Evolutionary conservation across 1,140 invertebrate species (phyloP).

Genomic region (Drosophila bipectinata): DNA sequence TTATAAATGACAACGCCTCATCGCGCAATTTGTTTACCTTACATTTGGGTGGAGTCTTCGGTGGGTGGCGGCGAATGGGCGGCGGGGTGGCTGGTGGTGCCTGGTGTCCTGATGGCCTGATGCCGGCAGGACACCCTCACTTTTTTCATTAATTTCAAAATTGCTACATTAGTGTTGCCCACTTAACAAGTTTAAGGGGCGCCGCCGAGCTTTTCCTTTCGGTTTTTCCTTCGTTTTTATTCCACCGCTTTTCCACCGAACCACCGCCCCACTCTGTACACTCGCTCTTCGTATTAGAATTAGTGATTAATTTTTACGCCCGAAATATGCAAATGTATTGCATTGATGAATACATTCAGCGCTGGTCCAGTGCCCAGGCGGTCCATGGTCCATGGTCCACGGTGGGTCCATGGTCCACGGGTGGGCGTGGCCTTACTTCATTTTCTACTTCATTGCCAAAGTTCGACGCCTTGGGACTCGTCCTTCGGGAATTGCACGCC

Average conservation of each 20-base stretch:
- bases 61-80: too few species aligned
- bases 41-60: slow-evolving; percentile 18
- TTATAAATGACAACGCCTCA: slow-evolving; percentile 83
- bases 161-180: slow-evolving; percentile 83
- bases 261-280: neutral
- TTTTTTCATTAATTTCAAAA: slow-evolving; percentile 77
- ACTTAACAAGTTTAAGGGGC: slow-evolving; percentile 80
- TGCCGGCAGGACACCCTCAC: slow-evolving; percentile 12
- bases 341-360: slow-evolving; percentile 81
- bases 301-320: slow-evolving; percentile 84
- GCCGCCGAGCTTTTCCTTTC: slow-evolving; percentile 8
- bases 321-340: slow-evolving; percentile 81
- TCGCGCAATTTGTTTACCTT: slow-evolving; percentile 83
- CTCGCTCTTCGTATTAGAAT: slow-evolving; percentile 78
- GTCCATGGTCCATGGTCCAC: too few species aligned
- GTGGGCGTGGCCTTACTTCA: slow-evolving; percentile 74
- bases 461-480: slow-evolving; percentile 59
- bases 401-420: too few species aligned
- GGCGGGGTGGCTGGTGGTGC: too few species aligned
- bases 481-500: slow-evolving; percentile 63
- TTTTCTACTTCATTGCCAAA: slow-evolving; percentile 83
- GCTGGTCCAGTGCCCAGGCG: slow-evolving; percentile 9
- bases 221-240: neutral
- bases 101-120: too few species aligned
- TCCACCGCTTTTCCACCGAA: neutral